Base-by-base conservation (phyloP, 2,113 vertebrate species). In the Columbina picui region DNA sequence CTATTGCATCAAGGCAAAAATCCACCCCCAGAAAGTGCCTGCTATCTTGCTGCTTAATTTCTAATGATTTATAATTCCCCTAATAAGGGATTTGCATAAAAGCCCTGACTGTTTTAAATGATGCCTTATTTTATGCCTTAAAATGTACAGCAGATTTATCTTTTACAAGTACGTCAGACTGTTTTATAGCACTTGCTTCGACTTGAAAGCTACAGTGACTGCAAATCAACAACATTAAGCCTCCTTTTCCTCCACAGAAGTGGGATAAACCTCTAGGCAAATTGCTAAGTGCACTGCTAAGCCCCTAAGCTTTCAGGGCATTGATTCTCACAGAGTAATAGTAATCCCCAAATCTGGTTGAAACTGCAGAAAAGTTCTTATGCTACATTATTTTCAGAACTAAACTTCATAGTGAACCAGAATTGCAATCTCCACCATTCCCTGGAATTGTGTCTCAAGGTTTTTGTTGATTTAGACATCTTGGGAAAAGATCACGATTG, bases 21-120 rank as follows among this genome's bases (percentile, higher is more conserved):
- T 88, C 76, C 90, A 90, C 56, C 56, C 67, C 77, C 76, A 95
- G 94, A 70, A 90, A 96, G 53, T 0, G 32, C 83, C 82, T 93
- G 79, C 64, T 90, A 84, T 75, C 88, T 96, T 22, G 61, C 92
- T 93, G 79, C 64, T 96, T 73, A 78, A 63, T 74, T 93, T 75
- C 90, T 96, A 93, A 90, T 81, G 88, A 96, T 81, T 87, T 94
- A 84, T 93, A 96, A 96, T 93, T 94, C 93, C 83, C 65, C 68
- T 95, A 96, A 96, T 94, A 96, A 81, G 73, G 92, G 88, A 92
- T 93, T 96, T 94, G 90, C 94, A 96, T 96, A 93, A 96, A 94
- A 95, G 79, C 92, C 57, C 64, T 79, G 68, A n/a, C 86, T 91
- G 71, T 75, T 95, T 92, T 29, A 64, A 96, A 90, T 7, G 64